Conservation (phyloP, 1,140 invertebrate genomes). For the Globodera ellingtonae region DNA sequence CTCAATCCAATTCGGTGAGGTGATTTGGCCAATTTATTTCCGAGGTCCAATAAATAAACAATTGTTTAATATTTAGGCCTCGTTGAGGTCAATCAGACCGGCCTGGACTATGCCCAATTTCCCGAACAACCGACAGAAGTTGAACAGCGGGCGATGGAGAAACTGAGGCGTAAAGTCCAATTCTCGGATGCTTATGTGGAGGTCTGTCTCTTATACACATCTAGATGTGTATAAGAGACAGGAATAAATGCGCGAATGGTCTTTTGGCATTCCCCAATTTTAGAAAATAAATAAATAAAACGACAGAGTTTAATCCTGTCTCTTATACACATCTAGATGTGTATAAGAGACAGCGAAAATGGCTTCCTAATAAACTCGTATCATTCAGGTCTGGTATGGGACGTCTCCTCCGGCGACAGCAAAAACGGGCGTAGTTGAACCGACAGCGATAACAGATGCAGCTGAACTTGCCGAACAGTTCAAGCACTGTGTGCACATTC, state of each 20-base stretch:
- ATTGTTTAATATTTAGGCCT: background rate
- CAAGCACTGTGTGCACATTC: conserved; percentile 39
- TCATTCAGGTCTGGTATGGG: conserved; percentile 13
- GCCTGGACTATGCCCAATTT: conserved; percentile 47
- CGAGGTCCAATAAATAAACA: no score
- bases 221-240: no score
- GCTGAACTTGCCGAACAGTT: conserved; percentile 12
- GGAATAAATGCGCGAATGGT: background rate
- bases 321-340: no score
- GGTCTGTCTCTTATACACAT: no score
- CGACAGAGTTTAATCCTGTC: no score
- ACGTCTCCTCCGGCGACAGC: background rate
- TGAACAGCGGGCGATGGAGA: conserved; percentile 40
- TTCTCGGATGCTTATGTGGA: conserved; percentile 42
- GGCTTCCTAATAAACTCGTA: background rate
- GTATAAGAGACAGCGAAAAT: no score
- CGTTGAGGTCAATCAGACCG: conserved; percentile 43
- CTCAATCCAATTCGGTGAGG: conserved; percentile 2
- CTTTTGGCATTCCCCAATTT: no score
- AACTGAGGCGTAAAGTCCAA: conserved; percentile 43
- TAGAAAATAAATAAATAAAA: no score
- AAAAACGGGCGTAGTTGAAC: background rate
- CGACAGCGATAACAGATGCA: background rate
- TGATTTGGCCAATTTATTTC: no score
- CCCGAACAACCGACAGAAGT: conserved; percentile 44